Evolutionary conservation across 1,140 invertebrate genomes (phyloP).

Genomic region (Mamestra configurata): DNA sequence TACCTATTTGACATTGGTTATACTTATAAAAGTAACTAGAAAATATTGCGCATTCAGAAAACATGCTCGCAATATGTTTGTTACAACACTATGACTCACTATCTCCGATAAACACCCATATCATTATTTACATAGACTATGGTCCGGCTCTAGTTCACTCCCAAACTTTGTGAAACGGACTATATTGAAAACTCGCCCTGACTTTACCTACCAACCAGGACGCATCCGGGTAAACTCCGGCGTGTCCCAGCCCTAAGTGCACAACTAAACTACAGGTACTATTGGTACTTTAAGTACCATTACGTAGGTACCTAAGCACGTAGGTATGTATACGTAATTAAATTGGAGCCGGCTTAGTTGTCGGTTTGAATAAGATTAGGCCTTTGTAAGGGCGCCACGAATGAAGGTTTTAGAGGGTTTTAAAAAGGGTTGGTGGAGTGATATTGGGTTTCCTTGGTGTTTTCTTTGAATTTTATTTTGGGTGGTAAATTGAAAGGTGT

Average conservation of each 20-base stretch:
- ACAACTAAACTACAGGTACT: background rate
- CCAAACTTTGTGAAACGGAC: too few relatives aligned
- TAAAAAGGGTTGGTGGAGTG: background rate
- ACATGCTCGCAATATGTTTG: too few relatives aligned
- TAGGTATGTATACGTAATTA: slow-evolving; percentile 20
- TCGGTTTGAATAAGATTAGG: slow-evolving; percentile 16
- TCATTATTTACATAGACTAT: too few relatives aligned
- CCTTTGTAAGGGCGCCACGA: background rate
- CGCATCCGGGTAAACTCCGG: too few relatives aligned
- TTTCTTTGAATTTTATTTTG: background rate
- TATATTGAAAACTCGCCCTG: too few relatives aligned
- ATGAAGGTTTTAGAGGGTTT: background rate
- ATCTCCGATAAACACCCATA: too few relatives aligned
- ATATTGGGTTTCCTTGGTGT: background rate
- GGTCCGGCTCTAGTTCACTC: too few relatives aligned
- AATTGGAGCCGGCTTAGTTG: slow-evolving; percentile 21
- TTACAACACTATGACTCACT: too few relatives aligned
- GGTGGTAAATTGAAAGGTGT: background rate
- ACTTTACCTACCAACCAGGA: background rate
- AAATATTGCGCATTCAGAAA: too few relatives aligned
- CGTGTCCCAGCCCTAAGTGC: background rate
- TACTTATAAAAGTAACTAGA: too few relatives aligned
- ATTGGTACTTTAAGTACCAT: slow-evolving; percentile 12
- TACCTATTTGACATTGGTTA: too few relatives aligned
- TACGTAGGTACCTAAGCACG: background rate